phyloP scores from a whole-genome alignment of 2,797 vertebrate genomes.

The Enteromius viviparus region DNA sequence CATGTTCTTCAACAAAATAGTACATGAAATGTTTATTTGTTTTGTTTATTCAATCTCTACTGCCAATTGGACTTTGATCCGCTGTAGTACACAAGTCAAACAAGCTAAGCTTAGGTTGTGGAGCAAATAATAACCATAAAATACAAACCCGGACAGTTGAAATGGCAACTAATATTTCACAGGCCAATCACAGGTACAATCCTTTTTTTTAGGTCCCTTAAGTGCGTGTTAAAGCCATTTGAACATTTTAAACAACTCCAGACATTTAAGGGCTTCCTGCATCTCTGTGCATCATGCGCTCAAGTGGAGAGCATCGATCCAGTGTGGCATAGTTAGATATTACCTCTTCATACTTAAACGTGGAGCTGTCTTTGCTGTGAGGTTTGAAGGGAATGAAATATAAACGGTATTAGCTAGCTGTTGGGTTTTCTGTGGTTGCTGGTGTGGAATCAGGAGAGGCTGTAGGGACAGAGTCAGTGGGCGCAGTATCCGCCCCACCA shows the following conservation, averaged over 20 bases:
- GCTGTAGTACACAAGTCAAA: constrained; percentile 21
- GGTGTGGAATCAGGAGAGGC: constrained; percentile 57
- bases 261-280: background rate
- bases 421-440: constrained; percentile 61
- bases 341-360: constrained; percentile 49
- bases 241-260: constrained; percentile 1
- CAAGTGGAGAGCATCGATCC: background rate
- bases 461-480: constrained; percentile 57
- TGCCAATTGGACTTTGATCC: constrained; percentile 3
- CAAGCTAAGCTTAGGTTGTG: background rate
- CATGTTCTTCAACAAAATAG: background rate
- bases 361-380: constrained; percentile 56
- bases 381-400: constrained; percentile 29
- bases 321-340: constrained; percentile 1
- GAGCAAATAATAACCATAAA: background rate
- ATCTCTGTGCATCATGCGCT: constrained; percentile 14
- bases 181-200: background rate
- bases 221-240: constrained; percentile 7
- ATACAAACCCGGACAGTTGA: background rate
- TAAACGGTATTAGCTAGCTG: constrained; percentile 66
- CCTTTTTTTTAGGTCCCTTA: background rate
- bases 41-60: background rate
- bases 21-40: background rate
- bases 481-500: constrained; percentile 46
- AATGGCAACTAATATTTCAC: background rate